These are phyloP conservation scores for Stramonita haemastoma DNA, from an alignment of 2,888 invertebrate genomes.

Conservation along the genomic window DNA sequence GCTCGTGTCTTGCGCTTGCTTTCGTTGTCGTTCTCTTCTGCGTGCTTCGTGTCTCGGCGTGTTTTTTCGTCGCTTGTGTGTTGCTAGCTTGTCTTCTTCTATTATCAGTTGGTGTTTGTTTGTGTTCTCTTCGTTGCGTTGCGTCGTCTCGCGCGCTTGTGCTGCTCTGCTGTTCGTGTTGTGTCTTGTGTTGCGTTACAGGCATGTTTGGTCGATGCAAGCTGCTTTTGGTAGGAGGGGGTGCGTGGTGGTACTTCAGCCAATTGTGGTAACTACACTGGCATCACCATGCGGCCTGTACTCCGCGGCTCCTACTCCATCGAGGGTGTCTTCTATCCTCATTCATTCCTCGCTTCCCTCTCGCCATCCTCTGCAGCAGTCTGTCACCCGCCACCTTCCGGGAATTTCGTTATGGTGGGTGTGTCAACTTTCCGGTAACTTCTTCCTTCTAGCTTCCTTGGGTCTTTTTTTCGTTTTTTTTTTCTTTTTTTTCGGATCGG, in stretches of 20 bases:
- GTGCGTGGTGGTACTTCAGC: conserved; percentile 58
- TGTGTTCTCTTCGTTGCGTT: too few relatives aligned
- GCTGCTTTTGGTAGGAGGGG: conserved; percentile 62
- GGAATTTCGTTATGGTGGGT: conserved; percentile 40
- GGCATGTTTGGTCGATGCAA: conserved; percentile 67
- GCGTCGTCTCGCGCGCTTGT: background rate
- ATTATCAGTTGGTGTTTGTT: too few relatives aligned
- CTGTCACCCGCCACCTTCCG: background rate
- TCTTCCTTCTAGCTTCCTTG: background rate
- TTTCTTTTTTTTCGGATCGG: background rate
- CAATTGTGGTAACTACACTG: conserved; percentile 62
- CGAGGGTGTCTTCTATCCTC: conserved; percentile 55
- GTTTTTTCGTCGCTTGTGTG: too few relatives aligned
- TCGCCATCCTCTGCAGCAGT: background rate
- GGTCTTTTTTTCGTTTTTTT: background rate
- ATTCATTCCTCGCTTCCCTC: conserved; percentile 43
- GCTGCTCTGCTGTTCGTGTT: background rate
- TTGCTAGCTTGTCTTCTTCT: too few relatives aligned
- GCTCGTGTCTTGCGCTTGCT: too few relatives aligned
- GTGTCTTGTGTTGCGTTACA: conserved; percentile 37
- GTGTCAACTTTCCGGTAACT: conserved; percentile 24
- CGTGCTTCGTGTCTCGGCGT: too few relatives aligned
- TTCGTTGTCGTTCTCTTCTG: too few relatives aligned
- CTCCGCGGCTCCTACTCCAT: conserved; percentile 60
- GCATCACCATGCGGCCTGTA: conserved; percentile 61